Percentiles rank a stretch among this genome's conserved stretches.
Conservation (phyloP, 2,797 vertebrate genomes). For the Phoeniculus purpureus region DNA sequence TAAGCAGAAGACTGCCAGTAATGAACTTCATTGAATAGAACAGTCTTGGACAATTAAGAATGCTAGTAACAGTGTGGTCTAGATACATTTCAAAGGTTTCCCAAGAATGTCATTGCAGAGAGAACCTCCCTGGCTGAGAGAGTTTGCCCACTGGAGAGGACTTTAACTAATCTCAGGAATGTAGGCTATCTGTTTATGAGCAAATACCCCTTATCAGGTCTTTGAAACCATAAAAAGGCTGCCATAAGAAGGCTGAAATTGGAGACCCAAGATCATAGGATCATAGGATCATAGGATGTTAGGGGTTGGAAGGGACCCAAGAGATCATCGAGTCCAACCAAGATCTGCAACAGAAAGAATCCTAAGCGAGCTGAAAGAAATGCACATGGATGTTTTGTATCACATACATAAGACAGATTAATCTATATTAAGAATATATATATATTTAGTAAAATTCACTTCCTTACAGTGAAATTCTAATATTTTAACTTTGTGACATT, state of each 20-base stretch:
- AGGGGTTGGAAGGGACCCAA: too few species aligned
- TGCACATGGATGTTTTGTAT: neutral
- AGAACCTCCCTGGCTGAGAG: neutral
- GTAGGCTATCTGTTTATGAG: neutral
- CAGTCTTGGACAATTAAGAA: neutral
- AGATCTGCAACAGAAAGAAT: neutral
- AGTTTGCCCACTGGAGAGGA: neutral
- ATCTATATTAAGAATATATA: neutral
- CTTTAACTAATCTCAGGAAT: neutral
- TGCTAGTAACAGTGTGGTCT: neutral
- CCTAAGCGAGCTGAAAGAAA: neutral
- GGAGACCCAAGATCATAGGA: neutral
- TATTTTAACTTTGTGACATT: neutral
- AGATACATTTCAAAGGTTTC: neutral
- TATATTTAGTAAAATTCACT: neutral
- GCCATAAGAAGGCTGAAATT: neutral
- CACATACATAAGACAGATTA: neutral
- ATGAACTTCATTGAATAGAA: neutral
- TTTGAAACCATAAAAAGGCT: neutral
- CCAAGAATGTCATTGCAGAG: neutral
- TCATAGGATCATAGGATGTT: too few species aligned
- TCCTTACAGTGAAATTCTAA: neutral
- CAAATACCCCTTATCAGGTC: neutral
- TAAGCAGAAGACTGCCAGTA: neutral
- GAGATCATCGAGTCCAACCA: too few species aligned